phyloP scores from a whole-genome alignment of 2,797 vertebrate genomes.

The Enteromius radiatus region DNA sequence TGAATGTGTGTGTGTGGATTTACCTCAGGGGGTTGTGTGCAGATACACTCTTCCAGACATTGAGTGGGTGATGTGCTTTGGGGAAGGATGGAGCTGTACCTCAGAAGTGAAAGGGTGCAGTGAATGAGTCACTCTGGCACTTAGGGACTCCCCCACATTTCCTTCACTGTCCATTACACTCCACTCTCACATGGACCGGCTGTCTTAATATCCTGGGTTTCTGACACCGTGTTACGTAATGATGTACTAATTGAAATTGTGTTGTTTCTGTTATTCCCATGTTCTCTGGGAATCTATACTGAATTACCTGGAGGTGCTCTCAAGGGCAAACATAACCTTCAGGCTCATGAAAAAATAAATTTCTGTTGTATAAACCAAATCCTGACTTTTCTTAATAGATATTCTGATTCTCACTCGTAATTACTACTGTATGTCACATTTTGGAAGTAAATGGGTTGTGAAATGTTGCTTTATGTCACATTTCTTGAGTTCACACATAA shows the following conservation, averaged over 20 bases:
- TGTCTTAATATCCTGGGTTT: not conserved
- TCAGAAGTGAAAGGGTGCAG: conserved; percentile 26
- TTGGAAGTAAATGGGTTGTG: not conserved
- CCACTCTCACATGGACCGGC: not conserved
- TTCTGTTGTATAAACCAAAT: not conserved
- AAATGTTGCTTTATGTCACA: not conserved
- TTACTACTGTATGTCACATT: not conserved
- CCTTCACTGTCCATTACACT: not conserved
- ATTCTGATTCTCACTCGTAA: not conserved
- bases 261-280: not conserved
- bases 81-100: conserved; percentile 61
- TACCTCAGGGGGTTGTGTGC: conserved; percentile 66
- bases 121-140: conserved; percentile 47
- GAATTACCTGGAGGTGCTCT: not conserved
- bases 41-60: conserved; percentile 57
- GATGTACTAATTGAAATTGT: not conserved
- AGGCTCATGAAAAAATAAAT: not conserved
- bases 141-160: conserved; percentile 46
- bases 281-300: not conserved
- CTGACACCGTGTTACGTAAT: not conserved
- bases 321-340: not conserved
- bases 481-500: too few relatives aligned
- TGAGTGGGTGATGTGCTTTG: conserved; percentile 62
- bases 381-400: not conserved
- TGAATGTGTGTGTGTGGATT: conserved; percentile 29